phyloP scores from a whole-genome alignment of 1,140 invertebrate species.

The Nephila pilipes region DNA sequence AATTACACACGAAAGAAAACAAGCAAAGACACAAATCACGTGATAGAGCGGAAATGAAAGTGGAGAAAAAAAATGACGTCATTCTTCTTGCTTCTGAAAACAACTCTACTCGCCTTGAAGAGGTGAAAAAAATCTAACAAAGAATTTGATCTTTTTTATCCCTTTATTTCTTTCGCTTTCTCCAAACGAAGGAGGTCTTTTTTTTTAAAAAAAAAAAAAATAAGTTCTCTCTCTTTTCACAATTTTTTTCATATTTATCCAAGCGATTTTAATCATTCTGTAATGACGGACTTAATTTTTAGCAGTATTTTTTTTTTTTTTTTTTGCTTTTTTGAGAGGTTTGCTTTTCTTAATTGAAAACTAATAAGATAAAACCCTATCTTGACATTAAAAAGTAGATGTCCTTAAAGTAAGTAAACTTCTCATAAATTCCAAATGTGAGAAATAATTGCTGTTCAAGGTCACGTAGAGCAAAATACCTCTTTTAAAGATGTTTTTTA shows the following conservation, averaged over 20 bases:
- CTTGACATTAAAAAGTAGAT: not conserved
- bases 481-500: too few relatives aligned
- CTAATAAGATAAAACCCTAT: not conserved
- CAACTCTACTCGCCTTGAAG: conserved; percentile 3
- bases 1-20: conserved; percentile 41
- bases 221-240: not conserved
- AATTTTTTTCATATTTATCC: not conserved
- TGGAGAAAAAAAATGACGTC: not conserved
- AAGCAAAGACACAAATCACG: conserved; percentile 26
- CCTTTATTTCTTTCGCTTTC: not conserved
- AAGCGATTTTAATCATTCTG: conserved; percentile 18
- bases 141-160: conserved; percentile 34
- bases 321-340: not conserved
- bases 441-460: too few relatives aligned
- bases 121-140: conserved; percentile 13
- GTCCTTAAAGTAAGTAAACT: not conserved
- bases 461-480: too few relatives aligned
- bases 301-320: not conserved
- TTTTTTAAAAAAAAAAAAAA: too few relatives aligned
- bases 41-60: not conserved
- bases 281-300: conserved; percentile 33
- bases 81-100: conserved; percentile 31
- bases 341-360: conserved; percentile 29
- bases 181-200: not conserved
- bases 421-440: not conserved